Conservation (phyloP, 2,113 vertebrate genomes). For the Burhinus bistriatus region DNA sequence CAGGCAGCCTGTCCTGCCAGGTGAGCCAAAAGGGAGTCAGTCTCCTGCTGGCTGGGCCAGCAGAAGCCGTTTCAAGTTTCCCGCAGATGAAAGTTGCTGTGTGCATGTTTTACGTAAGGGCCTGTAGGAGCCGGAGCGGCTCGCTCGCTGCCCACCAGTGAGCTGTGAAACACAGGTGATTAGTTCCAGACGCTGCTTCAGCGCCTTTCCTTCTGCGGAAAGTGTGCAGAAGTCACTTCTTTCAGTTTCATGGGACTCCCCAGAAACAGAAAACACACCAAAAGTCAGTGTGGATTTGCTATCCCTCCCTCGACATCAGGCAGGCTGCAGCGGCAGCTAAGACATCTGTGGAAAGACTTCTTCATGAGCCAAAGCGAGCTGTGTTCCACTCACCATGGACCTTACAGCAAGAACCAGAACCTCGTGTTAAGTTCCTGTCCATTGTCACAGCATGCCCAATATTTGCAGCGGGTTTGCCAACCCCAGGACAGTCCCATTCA, state of each 20-base stretch:
- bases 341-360: background rate
- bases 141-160: constrained; percentile 10
- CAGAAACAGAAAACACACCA: constrained; percentile 19
- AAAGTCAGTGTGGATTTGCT: background rate
- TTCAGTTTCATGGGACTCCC: background rate
- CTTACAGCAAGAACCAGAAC: background rate
- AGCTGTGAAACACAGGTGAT: constrained; percentile 45
- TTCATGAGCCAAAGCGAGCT: background rate
- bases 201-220: background rate
- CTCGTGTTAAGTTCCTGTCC: background rate
- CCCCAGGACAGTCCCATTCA: background rate
- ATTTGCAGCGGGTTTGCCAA: background rate
- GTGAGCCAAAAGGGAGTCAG: background rate
- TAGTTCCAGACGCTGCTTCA: constrained; percentile 52
- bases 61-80: background rate
- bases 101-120: constrained; percentile 2
- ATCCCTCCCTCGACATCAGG: background rate
- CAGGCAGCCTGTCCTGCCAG: background rate
- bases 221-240: background rate
- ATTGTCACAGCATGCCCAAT: background rate
- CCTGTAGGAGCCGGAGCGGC: background rate
- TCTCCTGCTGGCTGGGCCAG: background rate
- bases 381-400: background rate
- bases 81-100: background rate
- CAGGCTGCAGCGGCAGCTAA: background rate